phyloP scores from a whole-genome alignment of 1,140 invertebrate species.

The Zaprionus davidi region DNA sequence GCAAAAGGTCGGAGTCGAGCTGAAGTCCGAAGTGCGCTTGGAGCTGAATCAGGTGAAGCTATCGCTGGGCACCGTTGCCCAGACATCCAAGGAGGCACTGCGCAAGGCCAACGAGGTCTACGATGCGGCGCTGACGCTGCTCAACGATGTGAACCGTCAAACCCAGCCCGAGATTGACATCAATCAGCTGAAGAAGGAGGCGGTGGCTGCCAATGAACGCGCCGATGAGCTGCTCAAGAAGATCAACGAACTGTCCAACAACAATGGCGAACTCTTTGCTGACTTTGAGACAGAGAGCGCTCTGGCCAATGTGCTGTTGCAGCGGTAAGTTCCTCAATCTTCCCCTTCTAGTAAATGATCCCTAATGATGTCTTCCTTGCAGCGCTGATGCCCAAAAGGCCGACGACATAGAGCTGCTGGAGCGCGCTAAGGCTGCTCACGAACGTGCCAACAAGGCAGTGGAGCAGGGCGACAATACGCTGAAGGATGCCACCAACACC shows the following conservation, averaged over 20 bases:
- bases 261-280: slow-evolving; percentile 67
- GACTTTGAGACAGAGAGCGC: slow-evolving; percentile 85
- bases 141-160: slow-evolving; percentile 90
- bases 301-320: slow-evolving; percentile 88
- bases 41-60: slow-evolving; percentile 87
- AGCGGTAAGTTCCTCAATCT: slow-evolving; percentile 87
- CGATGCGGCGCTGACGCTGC: slow-evolving; percentile 91
- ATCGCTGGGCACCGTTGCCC: slow-evolving; percentile 88
- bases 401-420: slow-evolving; percentile 85
- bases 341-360: background rate
- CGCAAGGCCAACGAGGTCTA: slow-evolving; percentile 90
- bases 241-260: slow-evolving; percentile 68
- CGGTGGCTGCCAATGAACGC: slow-evolving; percentile 87
- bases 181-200: slow-evolving; percentile 88
- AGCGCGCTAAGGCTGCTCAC: slow-evolving; percentile 89
- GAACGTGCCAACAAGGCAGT: slow-evolving; percentile 92
- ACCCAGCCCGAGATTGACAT: slow-evolving; percentile 91
- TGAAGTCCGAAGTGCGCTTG: slow-evolving; percentile 85
- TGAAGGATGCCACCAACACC: slow-evolving; percentile 94
- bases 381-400: slow-evolving; percentile 81
- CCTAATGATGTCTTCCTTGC: background rate
- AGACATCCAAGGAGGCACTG: slow-evolving; percentile 89
- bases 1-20: slow-evolving; percentile 90
- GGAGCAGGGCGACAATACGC: slow-evolving; percentile 91
- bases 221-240: slow-evolving; percentile 66